Base-by-base conservation (phyloP, 2,797 vertebrate genomes). In the Gila robusta region DNA sequence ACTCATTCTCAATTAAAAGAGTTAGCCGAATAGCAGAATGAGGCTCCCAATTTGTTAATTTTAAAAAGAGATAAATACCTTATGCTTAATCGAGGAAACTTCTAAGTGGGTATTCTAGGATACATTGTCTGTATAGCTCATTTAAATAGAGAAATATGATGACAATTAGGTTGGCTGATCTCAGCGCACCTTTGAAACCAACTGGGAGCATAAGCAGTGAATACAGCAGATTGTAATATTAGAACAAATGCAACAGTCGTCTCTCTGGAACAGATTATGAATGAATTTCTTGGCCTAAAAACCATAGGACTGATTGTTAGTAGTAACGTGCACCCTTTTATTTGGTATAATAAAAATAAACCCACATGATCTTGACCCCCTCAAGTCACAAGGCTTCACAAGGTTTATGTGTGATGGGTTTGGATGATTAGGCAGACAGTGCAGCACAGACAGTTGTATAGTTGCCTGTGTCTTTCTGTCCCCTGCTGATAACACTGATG, bases 401-500 rank as follows among this genome's bases (percentile, higher is more conserved):
- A 21, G 26, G 39, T 80, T 47, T 64, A 32, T 81, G 52, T 71
- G 67, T 26, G 77, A 59, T 80, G 32, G 28, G 54, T 79, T 19
- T 86, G 69, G 41, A 64, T 80, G 71, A 76, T 76, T 72, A 82
- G 87, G 26, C 35, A 52, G 41, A 72, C 54, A 72, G 82, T 66
- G 26, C 83, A 72, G 85, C 19, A 47, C 26, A 72, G 74, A 67
- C 73, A 54, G 81, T 85, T 71, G 39, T 83, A 85, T 72, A 66
- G 32, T 76, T 39, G 41, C 16, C 70, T 76, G 54, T 84, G 69
- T 52, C 77, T 79, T 69, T 79, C 72, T 90, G 87, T 90, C 87
- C 86, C 70, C 69, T 54, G 49, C 84, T 84, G 89, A 90, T 87
- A 89, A 87, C 86, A 89, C 76, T 88, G 86, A 87, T 85, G 64